Percentiles rank a stretch among this genome's conserved stretches.
Evolutionary conservation across 1,140 invertebrate genomes (phyloP).

Genomic region (Apolygus lucorum): DNA sequence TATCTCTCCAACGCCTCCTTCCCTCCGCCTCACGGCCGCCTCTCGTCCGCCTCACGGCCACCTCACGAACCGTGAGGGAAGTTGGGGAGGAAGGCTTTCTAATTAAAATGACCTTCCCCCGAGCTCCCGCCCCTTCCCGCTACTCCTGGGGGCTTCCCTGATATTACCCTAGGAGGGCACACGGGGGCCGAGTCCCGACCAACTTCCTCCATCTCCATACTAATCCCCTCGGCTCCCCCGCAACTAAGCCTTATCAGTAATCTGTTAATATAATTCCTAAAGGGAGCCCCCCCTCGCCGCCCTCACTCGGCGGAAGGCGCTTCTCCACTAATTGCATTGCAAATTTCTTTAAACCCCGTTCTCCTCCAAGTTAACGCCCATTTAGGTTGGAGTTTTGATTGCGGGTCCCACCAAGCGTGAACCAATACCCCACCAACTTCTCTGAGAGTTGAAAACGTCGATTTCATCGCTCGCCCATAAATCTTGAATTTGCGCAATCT

Average conservation of each 20-base stretch:
- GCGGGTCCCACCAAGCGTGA: not conserved
- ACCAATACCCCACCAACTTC: not conserved
- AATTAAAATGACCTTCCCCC: constrained; percentile 22
- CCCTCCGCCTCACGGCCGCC: constrained; percentile 1
- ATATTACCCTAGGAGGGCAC: constrained; percentile 7
- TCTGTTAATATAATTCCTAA: constrained; percentile 23
- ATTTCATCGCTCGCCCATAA: no score
- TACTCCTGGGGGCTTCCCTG: not conserved
- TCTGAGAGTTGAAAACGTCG: no score
- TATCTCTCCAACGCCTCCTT: not conserved
- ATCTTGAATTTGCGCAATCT: no score
- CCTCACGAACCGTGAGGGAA: not conserved
- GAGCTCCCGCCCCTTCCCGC: not conserved
- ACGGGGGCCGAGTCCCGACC: not conserved
- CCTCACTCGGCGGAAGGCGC: not conserved
- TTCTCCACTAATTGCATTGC: constrained; percentile 18
- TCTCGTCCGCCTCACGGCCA: not conserved
- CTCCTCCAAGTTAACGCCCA: not conserved
- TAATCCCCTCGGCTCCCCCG: constrained; percentile 14
- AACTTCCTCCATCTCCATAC: constrained; percentile 21
- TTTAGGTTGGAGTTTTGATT: not conserved
- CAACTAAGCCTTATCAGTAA: constrained; percentile 23
- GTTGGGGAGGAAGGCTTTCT: constrained; percentile 16
- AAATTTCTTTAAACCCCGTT: not conserved
- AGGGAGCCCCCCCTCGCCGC: not conserved